Evolutionary conservation across 2,113 vertebrate species (phyloP).

Genomic region (Leptobrachium ailaonicum): DNA sequence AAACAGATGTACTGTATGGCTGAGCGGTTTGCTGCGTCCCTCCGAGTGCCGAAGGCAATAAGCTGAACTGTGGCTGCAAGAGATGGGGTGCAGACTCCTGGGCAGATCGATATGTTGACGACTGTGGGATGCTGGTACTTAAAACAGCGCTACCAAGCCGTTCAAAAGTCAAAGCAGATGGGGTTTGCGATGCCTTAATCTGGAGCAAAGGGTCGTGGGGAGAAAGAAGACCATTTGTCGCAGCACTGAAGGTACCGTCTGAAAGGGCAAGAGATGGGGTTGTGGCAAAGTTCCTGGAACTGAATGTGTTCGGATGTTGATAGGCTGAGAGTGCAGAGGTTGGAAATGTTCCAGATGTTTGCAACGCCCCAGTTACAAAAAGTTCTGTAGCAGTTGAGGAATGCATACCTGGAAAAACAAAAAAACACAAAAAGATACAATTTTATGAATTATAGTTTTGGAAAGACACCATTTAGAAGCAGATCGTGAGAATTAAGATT

Average conservation of each 20-base stretch:
- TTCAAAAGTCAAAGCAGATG: slow-evolving; percentile 86
- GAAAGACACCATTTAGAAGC: too few relatives aligned
- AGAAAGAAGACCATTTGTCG: slow-evolving; percentile 87
- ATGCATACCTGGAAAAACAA: slow-evolving; percentile 80
- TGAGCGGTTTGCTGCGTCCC: slow-evolving; percentile 36
- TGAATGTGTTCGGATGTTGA: slow-evolving; percentile 88
- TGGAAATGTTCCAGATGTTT: slow-evolving; percentile 88
- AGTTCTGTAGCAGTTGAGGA: slow-evolving; percentile 85
- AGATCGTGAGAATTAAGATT: too few relatives aligned
- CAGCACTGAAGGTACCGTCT: slow-evolving; percentile 86
- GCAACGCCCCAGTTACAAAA: slow-evolving; percentile 91
- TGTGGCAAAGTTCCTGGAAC: slow-evolving; percentile 84
- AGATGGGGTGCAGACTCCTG: slow-evolving; percentile 98
- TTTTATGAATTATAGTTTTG: neutral
- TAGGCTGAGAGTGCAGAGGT: slow-evolving; percentile 84
- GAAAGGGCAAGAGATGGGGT: slow-evolving; percentile 85
- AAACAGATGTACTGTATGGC: slow-evolving; percentile 75
- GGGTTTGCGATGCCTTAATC: slow-evolving; percentile 87
- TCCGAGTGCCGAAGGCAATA: slow-evolving; percentile 38
- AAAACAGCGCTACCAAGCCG: slow-evolving; percentile 80
- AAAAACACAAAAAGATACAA: slow-evolving; percentile 25
- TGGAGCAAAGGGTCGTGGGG: slow-evolving; percentile 86
- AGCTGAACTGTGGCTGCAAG: slow-evolving; percentile 88
- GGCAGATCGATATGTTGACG: slow-evolving; percentile 96
- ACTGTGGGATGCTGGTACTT: slow-evolving; percentile 85